Conservation (phyloP, 2,113 vertebrate genomes). For the cattle (Bos taurus) region ARS-UCD2.0 NC_037328.1:65969001-65969500, state of each 20-base stretch:
- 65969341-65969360: no score
- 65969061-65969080: not conserved
- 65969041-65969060: not conserved
- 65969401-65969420: no score
- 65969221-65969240: not conserved
- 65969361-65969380: no score
- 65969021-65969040: not conserved
- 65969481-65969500: no score
- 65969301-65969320: not conserved
- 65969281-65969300: slow-evolving; percentile 8
- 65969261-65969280: not conserved
- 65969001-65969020: not conserved
- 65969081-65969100: not conserved
- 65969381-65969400: no score
- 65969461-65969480: no score
- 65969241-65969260: not conserved
- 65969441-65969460: no score
- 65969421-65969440: no score
- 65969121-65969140: not conserved
- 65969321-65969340: not conserved
- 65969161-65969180: not conserved
- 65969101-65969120: not conserved
- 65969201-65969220: not conserved
- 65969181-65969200: not conserved
- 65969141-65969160: not conserved